Evolutionary conservation across 2,888 invertebrate species (phyloP).

Genomic region (Dryadula phaetusa): DNA sequence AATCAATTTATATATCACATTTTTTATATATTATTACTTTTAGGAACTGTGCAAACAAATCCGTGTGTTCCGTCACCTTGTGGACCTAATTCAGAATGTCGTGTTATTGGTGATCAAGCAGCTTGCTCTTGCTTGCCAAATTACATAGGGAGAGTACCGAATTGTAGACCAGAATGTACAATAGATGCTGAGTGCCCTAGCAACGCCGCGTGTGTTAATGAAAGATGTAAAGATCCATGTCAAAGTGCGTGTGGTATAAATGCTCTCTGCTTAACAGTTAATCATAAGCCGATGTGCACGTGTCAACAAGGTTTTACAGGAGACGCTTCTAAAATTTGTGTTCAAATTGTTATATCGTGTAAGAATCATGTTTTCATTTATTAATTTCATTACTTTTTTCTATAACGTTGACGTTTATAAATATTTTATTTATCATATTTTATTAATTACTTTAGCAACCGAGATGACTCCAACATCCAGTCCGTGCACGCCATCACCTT

Average conservation of each 20-base stretch:
- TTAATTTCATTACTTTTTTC: constrained; percentile 9
- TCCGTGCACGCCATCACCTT: constrained; percentile 93
- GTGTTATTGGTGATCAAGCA: constrained; percentile 91
- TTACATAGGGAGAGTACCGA: constrained; percentile 93
- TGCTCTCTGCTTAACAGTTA: constrained; percentile 92
- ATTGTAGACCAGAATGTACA: constrained; percentile 93
- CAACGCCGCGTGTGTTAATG: constrained; percentile 91
- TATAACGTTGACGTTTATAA: not conserved
- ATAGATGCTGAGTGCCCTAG: constrained; percentile 92
- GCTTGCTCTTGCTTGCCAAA: constrained; percentile 93
- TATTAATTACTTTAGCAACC: constrained; percentile 56
- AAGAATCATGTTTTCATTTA: constrained; percentile 48
- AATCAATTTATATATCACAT: too few relatives aligned
- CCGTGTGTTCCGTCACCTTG: constrained; percentile 93
- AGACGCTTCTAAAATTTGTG: constrained; percentile 89
- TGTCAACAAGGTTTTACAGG: constrained; percentile 93
- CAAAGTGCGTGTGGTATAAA: constrained; percentile 90
- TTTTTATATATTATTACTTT: constrained; percentile 31
- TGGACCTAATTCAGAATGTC: constrained; percentile 92
- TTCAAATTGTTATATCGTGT: constrained; percentile 80
- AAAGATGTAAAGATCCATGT: constrained; percentile 93
- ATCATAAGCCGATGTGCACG: constrained; percentile 91
- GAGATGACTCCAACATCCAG: constrained; percentile 87
- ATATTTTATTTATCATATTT: not conserved
- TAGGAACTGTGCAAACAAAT: constrained; percentile 72